A percentile compares a stretch with the other conserved stretches of the same genome.
Conservation (phyloP, 1,140 invertebrate genomes). For the Muscidifurax raptorellus region DNA sequence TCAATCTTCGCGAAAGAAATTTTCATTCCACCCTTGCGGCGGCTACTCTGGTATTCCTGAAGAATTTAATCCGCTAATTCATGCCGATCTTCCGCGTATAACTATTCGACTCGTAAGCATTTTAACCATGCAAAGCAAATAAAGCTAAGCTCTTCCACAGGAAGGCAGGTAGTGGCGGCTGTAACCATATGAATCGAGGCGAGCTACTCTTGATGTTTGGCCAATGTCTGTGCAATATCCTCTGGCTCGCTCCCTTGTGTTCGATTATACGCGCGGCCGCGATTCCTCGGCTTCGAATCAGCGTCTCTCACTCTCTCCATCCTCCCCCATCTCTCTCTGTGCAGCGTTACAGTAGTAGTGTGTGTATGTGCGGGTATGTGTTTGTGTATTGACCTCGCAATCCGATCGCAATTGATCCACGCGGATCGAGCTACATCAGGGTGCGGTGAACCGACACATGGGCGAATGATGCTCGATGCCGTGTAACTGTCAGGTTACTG, state of each 20-base stretch:
- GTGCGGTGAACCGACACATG: no score
- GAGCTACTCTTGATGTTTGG: not conserved
- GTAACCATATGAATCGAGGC: not conserved
- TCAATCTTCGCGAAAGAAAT: not conserved
- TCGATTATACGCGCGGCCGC: not conserved
- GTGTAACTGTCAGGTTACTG: no score
- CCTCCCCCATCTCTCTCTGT: not conserved
- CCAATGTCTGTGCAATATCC: not conserved
- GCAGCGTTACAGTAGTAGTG: not conserved
- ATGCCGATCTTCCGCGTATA: no score
- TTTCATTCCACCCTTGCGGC: not conserved
- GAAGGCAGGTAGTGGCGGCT: no score
- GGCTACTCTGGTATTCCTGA: not conserved
- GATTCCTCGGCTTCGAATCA: not conserved
- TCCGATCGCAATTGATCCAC: no score
- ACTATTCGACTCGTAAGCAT: not conserved
- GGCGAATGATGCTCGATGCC: no score
- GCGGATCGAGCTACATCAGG: no score
- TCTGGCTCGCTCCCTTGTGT: not conserved
- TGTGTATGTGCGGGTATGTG: not conserved
- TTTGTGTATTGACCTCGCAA: not conserved
- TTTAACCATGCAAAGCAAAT: not conserved
- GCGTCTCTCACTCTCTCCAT: not conserved
- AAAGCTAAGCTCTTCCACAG: not conserved
- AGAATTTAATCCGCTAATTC: not conserved